phyloP scores from a whole-genome alignment of 2,797 vertebrate species.

The Tangara arthus region DNA sequence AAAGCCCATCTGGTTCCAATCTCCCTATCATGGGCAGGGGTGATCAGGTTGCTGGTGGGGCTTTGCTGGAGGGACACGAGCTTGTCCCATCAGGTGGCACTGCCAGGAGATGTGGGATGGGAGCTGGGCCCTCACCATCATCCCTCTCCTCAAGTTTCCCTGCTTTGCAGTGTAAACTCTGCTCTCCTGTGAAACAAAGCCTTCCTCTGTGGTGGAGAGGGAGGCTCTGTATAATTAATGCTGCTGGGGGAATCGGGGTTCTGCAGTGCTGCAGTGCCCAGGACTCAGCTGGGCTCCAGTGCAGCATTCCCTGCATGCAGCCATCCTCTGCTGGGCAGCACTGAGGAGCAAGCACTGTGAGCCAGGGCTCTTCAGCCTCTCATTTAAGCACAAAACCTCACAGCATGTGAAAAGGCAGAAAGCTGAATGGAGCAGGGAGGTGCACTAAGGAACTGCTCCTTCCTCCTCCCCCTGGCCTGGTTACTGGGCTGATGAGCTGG shows the following conservation, averaged over 20 bases:
- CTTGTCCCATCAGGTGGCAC: not conserved
- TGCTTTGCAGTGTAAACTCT: not conserved
- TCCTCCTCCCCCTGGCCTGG: not conserved
- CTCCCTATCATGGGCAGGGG: not conserved
- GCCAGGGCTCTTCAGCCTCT: not conserved
- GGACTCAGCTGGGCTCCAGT: not conserved
- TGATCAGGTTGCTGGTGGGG: not conserved
- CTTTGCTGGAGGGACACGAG: not conserved
- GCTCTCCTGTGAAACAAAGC: not conserved
- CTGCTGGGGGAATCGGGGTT: rapidly evolving
- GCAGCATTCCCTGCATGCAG: not conserved
- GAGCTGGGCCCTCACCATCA: not conserved
- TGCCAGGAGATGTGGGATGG: not conserved
- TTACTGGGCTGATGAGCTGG: not conserved
- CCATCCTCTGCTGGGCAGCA: not conserved
- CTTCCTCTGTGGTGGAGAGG: not conserved
- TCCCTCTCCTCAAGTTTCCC: not conserved
- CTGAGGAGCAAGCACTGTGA: not conserved
- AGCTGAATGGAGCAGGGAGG: not conserved
- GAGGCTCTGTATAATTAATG: not conserved
- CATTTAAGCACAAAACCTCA: not conserved
- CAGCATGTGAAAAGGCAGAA: not conserved
- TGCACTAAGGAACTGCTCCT: not conserved
- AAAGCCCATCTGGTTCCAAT: not conserved
- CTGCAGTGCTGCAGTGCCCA: not conserved